Evolutionary conservation across 2,113 vertebrate genomes (phyloP).

Genomic region (Pseudolaguvia tuberculata): DNA sequence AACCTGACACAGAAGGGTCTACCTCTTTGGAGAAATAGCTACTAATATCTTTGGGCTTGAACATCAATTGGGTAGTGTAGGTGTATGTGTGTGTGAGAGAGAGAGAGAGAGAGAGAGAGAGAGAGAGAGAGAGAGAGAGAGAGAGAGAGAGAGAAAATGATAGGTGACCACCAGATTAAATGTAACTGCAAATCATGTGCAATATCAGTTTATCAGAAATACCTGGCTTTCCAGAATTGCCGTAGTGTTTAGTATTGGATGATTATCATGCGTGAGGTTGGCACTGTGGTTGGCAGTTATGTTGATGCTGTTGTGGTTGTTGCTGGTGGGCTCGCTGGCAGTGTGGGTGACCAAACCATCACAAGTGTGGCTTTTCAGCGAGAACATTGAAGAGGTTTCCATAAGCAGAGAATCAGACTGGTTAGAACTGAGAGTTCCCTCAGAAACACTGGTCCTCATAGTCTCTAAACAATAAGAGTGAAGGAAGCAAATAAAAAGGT

Average conservation of each 20-base stretch:
- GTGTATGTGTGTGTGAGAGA: not conserved
- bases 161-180: not conserved
- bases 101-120: not conserved
- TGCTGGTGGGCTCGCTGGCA: not conserved
- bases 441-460: slow-evolving; percentile 78
- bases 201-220: not conserved
- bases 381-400: slow-evolving; percentile 38
- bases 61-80: not conserved
- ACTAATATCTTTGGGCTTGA: slow-evolving; percentile 63
- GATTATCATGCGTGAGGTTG: slow-evolving; percentile 1
- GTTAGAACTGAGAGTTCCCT: slow-evolving; percentile 67
- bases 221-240: slow-evolving; percentile 42
- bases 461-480: slow-evolving; percentile 52
- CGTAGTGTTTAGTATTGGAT: slow-evolving; percentile 28
- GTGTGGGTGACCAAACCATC: slow-evolving; percentile 65
- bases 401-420: slow-evolving; percentile 62
- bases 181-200: not conserved
- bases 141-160: not conserved
- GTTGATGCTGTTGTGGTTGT: not conserved
- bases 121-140: not conserved
- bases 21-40: slow-evolving; percentile 62
- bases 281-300: slow-evolving; percentile 42
- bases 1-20: slow-evolving; percentile 50
- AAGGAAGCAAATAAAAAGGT: not conserved
- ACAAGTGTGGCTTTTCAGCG: slow-evolving; percentile 72